phyloP scores from a whole-genome alignment of 2,888 invertebrate species.

The Hoplodrina blanda region DNA sequence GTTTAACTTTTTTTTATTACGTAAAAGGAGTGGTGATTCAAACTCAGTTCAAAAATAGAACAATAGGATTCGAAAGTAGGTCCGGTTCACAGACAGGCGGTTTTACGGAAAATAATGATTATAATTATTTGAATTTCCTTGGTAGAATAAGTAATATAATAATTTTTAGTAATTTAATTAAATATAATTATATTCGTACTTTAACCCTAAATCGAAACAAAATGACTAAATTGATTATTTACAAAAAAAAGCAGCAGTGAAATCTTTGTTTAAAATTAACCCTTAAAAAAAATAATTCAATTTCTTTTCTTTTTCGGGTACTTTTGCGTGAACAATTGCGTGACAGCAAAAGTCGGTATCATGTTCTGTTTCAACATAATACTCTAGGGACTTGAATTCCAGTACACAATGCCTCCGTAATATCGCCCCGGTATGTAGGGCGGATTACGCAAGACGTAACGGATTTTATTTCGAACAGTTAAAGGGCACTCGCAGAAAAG shows the following conservation, averaged over 20 bases:
- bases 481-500: slow-evolving; percentile 12
- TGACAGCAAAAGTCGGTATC: slow-evolving; percentile 22
- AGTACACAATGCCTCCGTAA: slow-evolving; percentile 36
- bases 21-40: no score
- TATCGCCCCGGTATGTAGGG: slow-evolving; percentile 39
- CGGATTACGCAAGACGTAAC: slow-evolving; percentile 61
- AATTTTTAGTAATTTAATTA: no score
- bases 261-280: not conserved
- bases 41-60: not conserved
- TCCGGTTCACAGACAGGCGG: no score
- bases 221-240: not conserved
- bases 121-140: no score
- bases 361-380: slow-evolving; percentile 38
- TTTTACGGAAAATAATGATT: no score
- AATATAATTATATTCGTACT: no score
- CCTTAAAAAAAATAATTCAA: not conserved
- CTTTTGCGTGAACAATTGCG: slow-evolving; percentile 48
- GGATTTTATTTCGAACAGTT: slow-evolving; percentile 31
- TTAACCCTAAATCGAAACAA: no score
- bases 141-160: no score
- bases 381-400: slow-evolving; percentile 48
- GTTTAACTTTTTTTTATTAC: no score
- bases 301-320: not conserved
- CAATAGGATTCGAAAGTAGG: not conserved
- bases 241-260: not conserved